A percentile compares a stretch with the other conserved stretches of the same genome.
Evolutionary conservation across 2,113 vertebrate species (phyloP).

Genomic region (Oreochromis spilurus): DNA sequence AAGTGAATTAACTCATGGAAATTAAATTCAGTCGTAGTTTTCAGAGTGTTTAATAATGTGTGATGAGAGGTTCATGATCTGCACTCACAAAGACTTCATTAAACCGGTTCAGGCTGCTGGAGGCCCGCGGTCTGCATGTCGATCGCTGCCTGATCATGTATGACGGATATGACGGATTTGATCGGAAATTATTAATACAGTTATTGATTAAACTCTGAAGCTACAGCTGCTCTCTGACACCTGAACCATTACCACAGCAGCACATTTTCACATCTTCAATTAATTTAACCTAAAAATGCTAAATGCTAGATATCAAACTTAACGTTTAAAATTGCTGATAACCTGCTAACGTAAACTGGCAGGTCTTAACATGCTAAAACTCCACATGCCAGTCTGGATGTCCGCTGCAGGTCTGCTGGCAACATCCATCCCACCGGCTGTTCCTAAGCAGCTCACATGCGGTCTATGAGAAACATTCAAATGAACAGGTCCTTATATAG

Average conservation of each 20-base stretch:
- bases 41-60: slow-evolving; percentile 16
- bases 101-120: neutral
- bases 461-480: neutral
- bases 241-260: neutral
- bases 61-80: neutral
- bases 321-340: neutral
- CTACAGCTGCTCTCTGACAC: neutral
- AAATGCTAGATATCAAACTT: neutral
- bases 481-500: neutral
- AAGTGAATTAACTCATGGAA: slow-evolving; percentile 35
- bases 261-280: neutral
- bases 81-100: neutral
- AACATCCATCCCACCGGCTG: rapidly evolving
- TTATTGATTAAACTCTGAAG: neutral
- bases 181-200: neutral
- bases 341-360: neutral
- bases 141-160: neutral
- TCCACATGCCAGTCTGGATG: neutral
- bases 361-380: neutral
- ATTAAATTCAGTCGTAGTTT: slow-evolving; percentile 21
- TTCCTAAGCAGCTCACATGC: neutral
- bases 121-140: neutral
- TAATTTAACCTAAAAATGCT: neutral
- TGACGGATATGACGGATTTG: neutral
- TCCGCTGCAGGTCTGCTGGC: neutral